phyloP scores from a whole-genome alignment of 2,888 invertebrate genomes.

The Torymus auratus region DNA sequence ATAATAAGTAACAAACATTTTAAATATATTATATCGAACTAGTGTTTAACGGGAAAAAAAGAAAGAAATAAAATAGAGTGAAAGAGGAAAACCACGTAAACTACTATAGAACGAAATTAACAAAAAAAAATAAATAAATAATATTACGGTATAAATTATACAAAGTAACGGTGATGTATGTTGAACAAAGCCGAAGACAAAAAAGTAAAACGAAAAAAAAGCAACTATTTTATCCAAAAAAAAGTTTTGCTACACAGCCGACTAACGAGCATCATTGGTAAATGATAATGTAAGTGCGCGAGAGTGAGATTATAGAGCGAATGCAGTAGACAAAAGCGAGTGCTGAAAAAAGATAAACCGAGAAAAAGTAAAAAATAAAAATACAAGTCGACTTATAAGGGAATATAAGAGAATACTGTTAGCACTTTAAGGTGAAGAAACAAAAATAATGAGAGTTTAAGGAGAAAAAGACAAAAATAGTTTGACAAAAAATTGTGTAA shows the following conservation, averaged over 20 bases:
- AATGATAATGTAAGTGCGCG: slow-evolving; percentile 54
- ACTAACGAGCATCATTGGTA: slow-evolving; percentile 73
- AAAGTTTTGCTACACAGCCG: slow-evolving; percentile 76
- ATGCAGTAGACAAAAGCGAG: background rate
- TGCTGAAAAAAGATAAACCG: background rate
- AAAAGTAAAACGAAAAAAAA: slow-evolving; percentile 68
- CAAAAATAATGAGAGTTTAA: slow-evolving; percentile 63
- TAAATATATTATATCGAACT: slow-evolving; percentile 58
- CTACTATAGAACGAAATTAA: slow-evolving; percentile 59
- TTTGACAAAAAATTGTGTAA: slow-evolving; percentile 36
- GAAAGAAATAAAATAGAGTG: slow-evolving; percentile 37
- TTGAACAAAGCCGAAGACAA: slow-evolving; percentile 54
- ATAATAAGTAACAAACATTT: slow-evolving; percentile 59
- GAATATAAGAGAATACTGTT: slow-evolving; percentile 63
- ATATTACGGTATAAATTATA: slow-evolving; percentile 61
- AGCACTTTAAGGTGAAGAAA: slow-evolving; percentile 68
- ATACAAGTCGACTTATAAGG: slow-evolving; percentile 61
- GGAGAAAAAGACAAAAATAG: slow-evolving; percentile 54
- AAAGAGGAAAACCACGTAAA: slow-evolving; percentile 62
- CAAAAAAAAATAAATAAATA: slow-evolving; percentile 44
- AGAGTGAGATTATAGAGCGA: background rate
- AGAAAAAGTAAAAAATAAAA: slow-evolving; percentile 51
- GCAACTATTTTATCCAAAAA: slow-evolving; percentile 74
- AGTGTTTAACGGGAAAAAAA: slow-evolving; percentile 47
- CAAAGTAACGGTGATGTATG: slow-evolving; percentile 66